Conservation (phyloP, 1,140 invertebrate genomes). For the Papilio polyxenes region DNA sequence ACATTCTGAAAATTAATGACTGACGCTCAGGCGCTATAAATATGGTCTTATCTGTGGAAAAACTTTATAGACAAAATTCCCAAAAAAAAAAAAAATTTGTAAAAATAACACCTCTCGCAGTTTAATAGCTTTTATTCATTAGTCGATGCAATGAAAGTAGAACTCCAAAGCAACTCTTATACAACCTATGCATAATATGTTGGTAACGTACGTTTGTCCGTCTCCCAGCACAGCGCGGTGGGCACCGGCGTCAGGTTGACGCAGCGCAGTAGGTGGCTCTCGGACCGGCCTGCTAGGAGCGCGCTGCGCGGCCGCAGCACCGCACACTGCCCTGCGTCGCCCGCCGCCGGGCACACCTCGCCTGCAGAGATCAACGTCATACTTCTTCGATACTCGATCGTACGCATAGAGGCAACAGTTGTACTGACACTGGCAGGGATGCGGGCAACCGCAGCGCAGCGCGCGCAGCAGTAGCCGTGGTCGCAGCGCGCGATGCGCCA, state of each 20-base stretch:
- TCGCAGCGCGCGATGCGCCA: slow-evolving; percentile 30
- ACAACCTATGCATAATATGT: slow-evolving; percentile 42
- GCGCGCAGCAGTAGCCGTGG: slow-evolving; percentile 46
- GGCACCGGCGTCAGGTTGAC: slow-evolving; percentile 60
- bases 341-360: slow-evolving; percentile 41
- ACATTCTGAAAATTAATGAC: slow-evolving; percentile 49
- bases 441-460: slow-evolving; percentile 46
- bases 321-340: slow-evolving; percentile 37
- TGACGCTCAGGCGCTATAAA: slow-evolving; percentile 19
- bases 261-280: slow-evolving; percentile 51
- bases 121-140: no score
- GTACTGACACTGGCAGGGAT: slow-evolving; percentile 41
- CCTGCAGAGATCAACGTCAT: slow-evolving; percentile 37
- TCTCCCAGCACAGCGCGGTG: slow-evolving; percentile 58
- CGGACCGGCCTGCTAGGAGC: slow-evolving; percentile 43
- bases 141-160: no score
- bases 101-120: no score
- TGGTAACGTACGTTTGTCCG: neutral
- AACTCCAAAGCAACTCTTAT: neutral
- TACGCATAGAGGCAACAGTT: neutral
- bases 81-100: no score
- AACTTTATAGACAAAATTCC: no score
- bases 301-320: slow-evolving; percentile 52
- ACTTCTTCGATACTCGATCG: neutral
- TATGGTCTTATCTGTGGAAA: no score